Base-by-base conservation (phyloP, 1,140 invertebrate genomes). In the Diploscapter pachys region DNA sequence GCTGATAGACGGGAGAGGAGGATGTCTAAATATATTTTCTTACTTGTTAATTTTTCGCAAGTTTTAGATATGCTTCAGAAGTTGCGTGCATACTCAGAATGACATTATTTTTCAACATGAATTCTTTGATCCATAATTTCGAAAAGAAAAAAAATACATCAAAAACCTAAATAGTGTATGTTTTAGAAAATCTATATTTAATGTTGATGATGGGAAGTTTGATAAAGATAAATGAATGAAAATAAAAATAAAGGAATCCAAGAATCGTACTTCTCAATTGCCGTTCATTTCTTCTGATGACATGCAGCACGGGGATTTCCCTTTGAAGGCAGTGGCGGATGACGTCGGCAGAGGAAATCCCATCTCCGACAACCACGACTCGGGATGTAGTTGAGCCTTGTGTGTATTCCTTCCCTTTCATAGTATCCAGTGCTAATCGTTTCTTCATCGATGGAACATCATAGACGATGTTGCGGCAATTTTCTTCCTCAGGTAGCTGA, bases 331-430 rank as follows among this genome's bases (percentile, higher is more conserved):
- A 85, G 63, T 80, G 73, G 49, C 73, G 63, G 5, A 84, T 75
- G n/a, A 79, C 77, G 71, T 84, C 82, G 2, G 83, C 82, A 2
- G 82, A 84, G 48, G 74, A 76, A 57, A 84, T 84, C 71, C 82
- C 82, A 65, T 84, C 82, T 2, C 82, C 82, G 49, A 83, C 78
- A 8, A 83, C 78, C 3, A 83, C 67, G 3, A 83, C 81, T 11
- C 54, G 57, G 57, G 57, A 59, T 31, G 31, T 31, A 0, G 31
- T 31, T 31, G 31, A 31, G 31, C 31, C 31, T 31, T 31, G 31
- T 31, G 69, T 74, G 6, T 65, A 65, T 50, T 62, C 61, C 11
- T 11, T 54, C 6, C 51, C 51, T 4, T 31, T 53, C 51, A 31
- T 49, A 5, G 61, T 54, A 48, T 52, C 48, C 51, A 5, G 50